These are phyloP conservation scores for Drosophila repletoides DNA, from an alignment of 1,140 invertebrate genomes.

Conservation along the genomic window DNA sequence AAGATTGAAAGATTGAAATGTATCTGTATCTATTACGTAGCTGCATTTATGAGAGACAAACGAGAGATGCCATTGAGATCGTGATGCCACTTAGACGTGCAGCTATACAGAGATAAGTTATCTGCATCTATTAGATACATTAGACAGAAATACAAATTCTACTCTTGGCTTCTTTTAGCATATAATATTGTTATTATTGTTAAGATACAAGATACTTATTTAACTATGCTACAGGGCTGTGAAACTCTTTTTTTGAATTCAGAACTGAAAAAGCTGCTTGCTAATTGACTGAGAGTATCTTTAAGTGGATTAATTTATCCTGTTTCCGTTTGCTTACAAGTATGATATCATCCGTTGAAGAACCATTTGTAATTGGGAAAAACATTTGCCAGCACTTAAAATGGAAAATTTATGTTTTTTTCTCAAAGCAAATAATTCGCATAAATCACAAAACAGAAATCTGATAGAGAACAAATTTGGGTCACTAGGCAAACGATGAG, in stretches of 20 bases:
- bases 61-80: conserved; percentile 14
- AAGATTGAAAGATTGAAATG: conserved; percentile 40
- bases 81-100: not conserved
- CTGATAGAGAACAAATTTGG: conserved; percentile 40
- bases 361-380: conserved; percentile 6
- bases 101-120: not conserved
- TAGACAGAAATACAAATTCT: no score
- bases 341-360: conserved; percentile 14
- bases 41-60: conserved; percentile 13
- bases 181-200: no score
- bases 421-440: conserved; percentile 61
- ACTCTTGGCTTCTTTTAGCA: no score
- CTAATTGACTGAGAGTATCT: conserved; percentile 7
- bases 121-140: conserved; percentile 10
- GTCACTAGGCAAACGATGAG: conserved; percentile 46
- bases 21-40: conserved; percentile 28
- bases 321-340: conserved; percentile 23
- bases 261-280: no score
- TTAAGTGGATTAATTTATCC: conserved; percentile 39
- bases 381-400: conserved; percentile 32
- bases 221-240: no score
- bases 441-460: conserved; percentile 68
- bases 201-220: no score
- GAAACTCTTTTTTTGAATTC: not conserved
- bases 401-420: conserved; percentile 37